These are phyloP conservation scores for Anser brachyrhynchus DNA, from an alignment of 2,113 vertebrate species.

Conservation along the genomic window DNA sequence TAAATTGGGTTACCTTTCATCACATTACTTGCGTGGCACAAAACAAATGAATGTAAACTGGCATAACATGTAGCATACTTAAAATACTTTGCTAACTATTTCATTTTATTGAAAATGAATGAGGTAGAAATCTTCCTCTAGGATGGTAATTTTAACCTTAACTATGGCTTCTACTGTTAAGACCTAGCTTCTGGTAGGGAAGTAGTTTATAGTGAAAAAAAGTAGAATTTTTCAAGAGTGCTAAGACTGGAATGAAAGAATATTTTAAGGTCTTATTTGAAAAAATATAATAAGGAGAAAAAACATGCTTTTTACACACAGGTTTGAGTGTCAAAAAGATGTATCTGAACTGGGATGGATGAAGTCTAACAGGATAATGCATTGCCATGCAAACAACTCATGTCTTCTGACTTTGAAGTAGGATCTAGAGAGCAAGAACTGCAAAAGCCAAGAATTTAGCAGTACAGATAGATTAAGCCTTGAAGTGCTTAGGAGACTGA, in stretches of 20 bases:
- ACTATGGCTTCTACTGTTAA: neutral
- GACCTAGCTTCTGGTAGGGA: neutral
- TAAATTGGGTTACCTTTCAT: conserved; percentile 37
- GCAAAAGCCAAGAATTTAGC: neutral
- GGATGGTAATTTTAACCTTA: neutral
- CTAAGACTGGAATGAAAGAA: neutral
- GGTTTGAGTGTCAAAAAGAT: neutral
- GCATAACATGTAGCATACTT: neutral
- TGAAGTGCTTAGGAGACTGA: neutral
- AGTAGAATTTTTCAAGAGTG: neutral
- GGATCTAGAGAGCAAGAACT: neutral
- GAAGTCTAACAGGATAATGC: neutral
- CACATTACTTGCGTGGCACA: neutral
- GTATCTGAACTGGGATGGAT: neutral
- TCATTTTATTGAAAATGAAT: conserved; percentile 1
- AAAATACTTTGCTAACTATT: neutral
- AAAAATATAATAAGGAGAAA: neutral
- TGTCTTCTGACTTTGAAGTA: neutral
- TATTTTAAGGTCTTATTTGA: neutral
- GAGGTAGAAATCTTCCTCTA: neutral
- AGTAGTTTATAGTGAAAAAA: neutral
- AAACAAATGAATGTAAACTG: conserved; percentile 30
- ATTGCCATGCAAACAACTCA: neutral
- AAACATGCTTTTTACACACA: neutral
- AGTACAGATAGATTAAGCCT: neutral